Percentiles rank a stretch among this genome's conserved stretches.
Conservation (phyloP, 2,113 vertebrate genomes). For the Numida meleagris region DNA sequence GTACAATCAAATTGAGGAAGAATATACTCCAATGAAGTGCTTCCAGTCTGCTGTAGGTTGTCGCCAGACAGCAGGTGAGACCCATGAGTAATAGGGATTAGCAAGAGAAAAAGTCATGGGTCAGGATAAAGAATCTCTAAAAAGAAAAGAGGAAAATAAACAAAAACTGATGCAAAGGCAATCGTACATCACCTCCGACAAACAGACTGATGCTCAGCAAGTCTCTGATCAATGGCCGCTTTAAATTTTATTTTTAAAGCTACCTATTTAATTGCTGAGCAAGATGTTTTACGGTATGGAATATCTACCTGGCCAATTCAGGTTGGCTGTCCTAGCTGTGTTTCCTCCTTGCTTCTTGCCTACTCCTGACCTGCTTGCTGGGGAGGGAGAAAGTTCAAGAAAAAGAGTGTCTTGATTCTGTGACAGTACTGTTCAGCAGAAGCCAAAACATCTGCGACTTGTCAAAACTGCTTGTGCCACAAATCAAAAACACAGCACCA, state of each 20-base stretch:
- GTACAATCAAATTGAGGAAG: neutral
- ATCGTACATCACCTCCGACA: neutral
- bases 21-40: neutral
- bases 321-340: fast-evolving
- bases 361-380: neutral
- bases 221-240: neutral
- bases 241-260: neutral
- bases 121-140: neutral
- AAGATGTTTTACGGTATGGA: neutral
- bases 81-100: neutral
- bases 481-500: neutral
- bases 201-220: neutral
- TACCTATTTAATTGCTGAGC: neutral
- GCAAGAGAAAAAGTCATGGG: neutral
- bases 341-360: fast-evolving
- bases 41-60: neutral
- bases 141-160: neutral
- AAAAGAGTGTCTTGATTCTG: neutral
- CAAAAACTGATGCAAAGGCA: neutral
- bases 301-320: neutral
- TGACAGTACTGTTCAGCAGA: neutral
- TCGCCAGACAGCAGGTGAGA: neutral
- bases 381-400: neutral
- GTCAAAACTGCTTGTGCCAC: neutral
- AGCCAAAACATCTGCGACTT: neutral